A percentile compares a stretch with the other conserved stretches of the same genome.
These are phyloP conservation scores for Alca torda DNA, from an alignment of 2,797 vertebrate genomes.

Conservation along the genomic window DNA sequence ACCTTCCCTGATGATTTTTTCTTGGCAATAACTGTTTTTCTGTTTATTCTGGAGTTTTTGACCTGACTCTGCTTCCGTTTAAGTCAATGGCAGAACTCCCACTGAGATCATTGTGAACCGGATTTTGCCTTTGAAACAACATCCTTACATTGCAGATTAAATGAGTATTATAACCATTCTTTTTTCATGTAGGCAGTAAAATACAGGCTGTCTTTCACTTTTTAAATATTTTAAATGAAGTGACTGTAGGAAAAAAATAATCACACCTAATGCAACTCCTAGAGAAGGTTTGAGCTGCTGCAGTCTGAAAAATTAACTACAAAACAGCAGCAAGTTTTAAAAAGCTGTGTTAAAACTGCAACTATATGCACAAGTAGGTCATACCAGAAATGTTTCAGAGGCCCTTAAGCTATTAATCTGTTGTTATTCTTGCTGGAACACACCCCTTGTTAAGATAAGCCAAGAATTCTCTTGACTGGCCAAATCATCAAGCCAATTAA, in stretches of 20 bases:
- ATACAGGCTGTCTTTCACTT: neutral
- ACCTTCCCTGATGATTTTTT: constrained; percentile 27
- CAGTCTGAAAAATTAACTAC: neutral
- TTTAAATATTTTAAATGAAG: neutral
- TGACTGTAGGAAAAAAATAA: neutral
- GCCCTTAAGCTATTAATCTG: neutral
- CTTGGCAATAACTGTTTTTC: neutral
- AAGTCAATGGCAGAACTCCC: neutral
- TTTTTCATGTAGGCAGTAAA: constrained; percentile 3
- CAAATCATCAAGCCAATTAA: constrained; percentile 30
- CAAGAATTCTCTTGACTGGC: constrained; percentile 26
- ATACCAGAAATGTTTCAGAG: neutral
- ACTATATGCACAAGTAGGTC: neutral
- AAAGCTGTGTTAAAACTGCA: neutral
- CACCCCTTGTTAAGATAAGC: constrained; percentile 28
- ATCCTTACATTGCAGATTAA: neutral
- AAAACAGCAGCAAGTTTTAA: neutral
- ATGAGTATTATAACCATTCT: neutral
- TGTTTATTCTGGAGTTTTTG: constrained; percentile 18
- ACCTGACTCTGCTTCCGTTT: neutral
- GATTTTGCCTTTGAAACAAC: constrained; percentile 34
- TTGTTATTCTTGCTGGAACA: constrained; percentile 23
- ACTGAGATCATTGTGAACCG: neutral
- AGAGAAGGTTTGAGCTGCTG: neutral
- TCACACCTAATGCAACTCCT: neutral